Evolutionary conservation across 2,888 invertebrate genomes (phyloP).

Genomic region (Altica lythri): DNA sequence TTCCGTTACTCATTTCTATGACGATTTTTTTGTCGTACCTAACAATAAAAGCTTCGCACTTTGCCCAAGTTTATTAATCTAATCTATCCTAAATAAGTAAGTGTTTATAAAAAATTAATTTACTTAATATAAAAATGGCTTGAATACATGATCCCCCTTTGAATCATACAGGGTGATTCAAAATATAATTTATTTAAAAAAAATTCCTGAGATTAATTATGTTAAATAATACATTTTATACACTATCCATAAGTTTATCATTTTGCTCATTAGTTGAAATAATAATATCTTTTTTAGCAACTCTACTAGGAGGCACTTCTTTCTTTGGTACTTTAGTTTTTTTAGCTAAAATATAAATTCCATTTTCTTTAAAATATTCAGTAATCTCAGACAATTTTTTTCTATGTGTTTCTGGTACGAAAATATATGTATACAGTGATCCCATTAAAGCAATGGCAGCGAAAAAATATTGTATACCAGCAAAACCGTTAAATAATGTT

Average conservation of each 20-base stretch:
- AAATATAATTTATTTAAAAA: too few species aligned
- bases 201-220: too few species aligned
- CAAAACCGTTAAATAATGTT: conserved; percentile 55
- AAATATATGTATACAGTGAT: conserved; percentile 56
- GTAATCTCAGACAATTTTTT: conserved; percentile 60
- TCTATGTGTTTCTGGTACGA: conserved; percentile 61
- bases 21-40: too few species aligned
- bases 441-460: conserved; percentile 57
- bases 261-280: conserved; percentile 35
- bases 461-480: conserved; percentile 63
- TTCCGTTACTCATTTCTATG: too few species aligned
- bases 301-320: conserved; percentile 25
- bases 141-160: too few species aligned
- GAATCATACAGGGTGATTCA: too few species aligned
- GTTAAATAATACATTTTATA: conserved; percentile 20
- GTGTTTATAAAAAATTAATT: too few species aligned
- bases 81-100: too few species aligned
- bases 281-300: conserved; percentile 40
- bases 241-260: conserved; percentile 39
- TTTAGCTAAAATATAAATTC: conserved; percentile 44
- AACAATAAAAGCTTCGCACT: too few species aligned
- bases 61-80: too few species aligned
- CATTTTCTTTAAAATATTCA: conserved; percentile 57
- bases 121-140: too few species aligned
- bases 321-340: conserved; percentile 28